Conservation (phyloP, 2,888 invertebrate species). For the Criorhina ranunculi region DNA sequence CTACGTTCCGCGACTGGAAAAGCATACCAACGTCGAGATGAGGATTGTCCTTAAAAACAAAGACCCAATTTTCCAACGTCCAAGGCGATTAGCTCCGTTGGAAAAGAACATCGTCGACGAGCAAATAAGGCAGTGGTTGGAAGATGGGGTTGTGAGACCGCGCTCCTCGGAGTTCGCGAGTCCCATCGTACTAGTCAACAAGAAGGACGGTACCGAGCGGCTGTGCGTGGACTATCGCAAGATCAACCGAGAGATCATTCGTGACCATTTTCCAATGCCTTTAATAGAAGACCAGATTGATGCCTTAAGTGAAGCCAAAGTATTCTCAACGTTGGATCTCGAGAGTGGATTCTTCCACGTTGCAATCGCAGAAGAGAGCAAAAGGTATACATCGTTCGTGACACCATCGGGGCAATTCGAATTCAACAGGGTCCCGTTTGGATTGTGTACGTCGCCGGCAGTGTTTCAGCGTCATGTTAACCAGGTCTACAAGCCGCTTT, state of each 20-base stretch:
- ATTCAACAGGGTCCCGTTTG: too few species aligned
- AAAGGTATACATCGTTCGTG: not conserved
- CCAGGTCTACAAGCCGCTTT: too few species aligned
- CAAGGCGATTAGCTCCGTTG: too few species aligned
- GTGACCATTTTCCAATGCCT: slow-evolving; percentile 77
- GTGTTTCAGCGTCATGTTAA: too few species aligned
- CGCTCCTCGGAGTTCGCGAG: slow-evolving; percentile 74
- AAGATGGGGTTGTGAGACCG: not conserved
- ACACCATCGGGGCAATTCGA: too few species aligned
- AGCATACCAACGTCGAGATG: not conserved
- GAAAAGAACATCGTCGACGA: too few species aligned
- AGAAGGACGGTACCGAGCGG: slow-evolving; percentile 47
- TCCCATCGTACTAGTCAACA: slow-evolving; percentile 77
- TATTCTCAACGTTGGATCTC: too few species aligned
- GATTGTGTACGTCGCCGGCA: too few species aligned
- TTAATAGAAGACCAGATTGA: slow-evolving; percentile 77
- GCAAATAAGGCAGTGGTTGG: not conserved
- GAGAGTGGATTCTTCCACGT: too few species aligned
- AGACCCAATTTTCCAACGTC: too few species aligned
- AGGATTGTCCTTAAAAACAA: too few species aligned
- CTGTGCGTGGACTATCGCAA: slow-evolving; percentile 76
- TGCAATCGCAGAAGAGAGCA: not conserved
- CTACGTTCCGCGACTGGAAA: not conserved
- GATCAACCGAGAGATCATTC: slow-evolving; percentile 40
- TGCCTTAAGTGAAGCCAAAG: too few species aligned